Evolutionary conservation across 2,888 invertebrate species (phyloP).

Genomic region (Pecten maximus): DNA sequence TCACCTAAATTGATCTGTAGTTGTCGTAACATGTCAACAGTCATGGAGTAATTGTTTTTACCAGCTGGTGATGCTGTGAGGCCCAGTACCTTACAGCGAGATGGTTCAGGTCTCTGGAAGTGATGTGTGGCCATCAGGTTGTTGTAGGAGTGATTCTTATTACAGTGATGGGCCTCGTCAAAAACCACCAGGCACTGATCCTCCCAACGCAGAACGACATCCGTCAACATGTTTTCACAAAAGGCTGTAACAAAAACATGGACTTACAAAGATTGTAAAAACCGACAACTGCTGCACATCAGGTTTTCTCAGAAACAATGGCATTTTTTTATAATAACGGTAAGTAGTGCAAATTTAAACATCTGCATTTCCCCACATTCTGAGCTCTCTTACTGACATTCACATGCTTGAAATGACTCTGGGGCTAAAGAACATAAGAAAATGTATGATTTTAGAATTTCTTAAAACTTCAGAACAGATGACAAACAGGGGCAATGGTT

Average conservation of each 20-base stretch:
- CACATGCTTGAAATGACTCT: too few relatives aligned
- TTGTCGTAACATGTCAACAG: constrained; percentile 67
- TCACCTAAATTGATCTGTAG: constrained; percentile 71
- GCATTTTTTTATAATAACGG: too few relatives aligned
- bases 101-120: constrained; percentile 38
- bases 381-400: too few relatives aligned
- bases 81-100: constrained; percentile 74
- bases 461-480: too few relatives aligned
- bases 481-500: too few relatives aligned
- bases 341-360: too few relatives aligned
- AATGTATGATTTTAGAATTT: too few relatives aligned
- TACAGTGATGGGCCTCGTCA: constrained; percentile 80
- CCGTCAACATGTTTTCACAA: constrained; percentile 70
- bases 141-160: constrained; percentile 76
- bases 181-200: constrained; percentile 76
- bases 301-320: too few relatives aligned
- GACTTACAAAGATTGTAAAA: too few relatives aligned
- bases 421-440: too few relatives aligned
- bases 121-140: constrained; percentile 67
- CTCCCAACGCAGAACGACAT: constrained; percentile 68
- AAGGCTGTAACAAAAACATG: constrained; percentile 71
- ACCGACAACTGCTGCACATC: too few relatives aligned
- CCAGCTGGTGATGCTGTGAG: constrained; percentile 80
- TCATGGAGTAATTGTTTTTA: constrained; percentile 64
- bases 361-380: too few relatives aligned